These are phyloP conservation scores for Prionace glauca DNA, from an alignment of 2,797 vertebrate species.

Conservation along the genomic window DNA sequence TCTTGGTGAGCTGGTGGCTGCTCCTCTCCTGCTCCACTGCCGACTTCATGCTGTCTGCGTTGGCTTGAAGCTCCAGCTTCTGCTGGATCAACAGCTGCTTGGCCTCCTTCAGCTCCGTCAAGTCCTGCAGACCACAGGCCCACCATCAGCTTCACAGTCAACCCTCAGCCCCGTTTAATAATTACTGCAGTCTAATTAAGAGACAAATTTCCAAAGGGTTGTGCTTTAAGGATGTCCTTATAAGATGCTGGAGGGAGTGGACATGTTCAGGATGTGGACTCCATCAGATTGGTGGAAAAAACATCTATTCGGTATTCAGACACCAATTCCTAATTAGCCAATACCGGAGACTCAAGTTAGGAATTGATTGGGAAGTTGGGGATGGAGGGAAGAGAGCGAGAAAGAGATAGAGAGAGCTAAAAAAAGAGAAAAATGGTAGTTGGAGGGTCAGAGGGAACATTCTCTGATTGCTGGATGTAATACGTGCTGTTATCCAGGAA, in stretches of 20 bases:
- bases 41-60: slow-evolving; percentile 63
- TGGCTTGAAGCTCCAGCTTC: slow-evolving; percentile 83
- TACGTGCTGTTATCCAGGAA: neutral
- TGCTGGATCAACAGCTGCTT: slow-evolving; percentile 91
- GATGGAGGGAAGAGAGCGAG: too few species aligned
- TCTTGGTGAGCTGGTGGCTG: slow-evolving; percentile 67
- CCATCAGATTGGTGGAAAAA: neutral
- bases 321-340: neutral
- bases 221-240: neutral
- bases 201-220: neutral
- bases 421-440: neutral
- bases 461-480: neutral
- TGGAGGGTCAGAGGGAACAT: too few species aligned
- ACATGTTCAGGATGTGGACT: neutral
- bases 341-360: neutral
- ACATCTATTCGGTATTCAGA: neutral
- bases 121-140: slow-evolving; percentile 59
- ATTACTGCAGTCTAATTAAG: too few species aligned
- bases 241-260: neutral
- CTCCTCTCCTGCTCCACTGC: slow-evolving; percentile 73
- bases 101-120: slow-evolving; percentile 76
- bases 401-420: too few species aligned
- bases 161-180: neutral
- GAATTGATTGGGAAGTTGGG: neutral
- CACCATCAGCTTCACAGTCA: neutral